Base-by-base conservation (phyloP, 92 coral and sea anemone genomes). In the Porites evermanni region DNA sequence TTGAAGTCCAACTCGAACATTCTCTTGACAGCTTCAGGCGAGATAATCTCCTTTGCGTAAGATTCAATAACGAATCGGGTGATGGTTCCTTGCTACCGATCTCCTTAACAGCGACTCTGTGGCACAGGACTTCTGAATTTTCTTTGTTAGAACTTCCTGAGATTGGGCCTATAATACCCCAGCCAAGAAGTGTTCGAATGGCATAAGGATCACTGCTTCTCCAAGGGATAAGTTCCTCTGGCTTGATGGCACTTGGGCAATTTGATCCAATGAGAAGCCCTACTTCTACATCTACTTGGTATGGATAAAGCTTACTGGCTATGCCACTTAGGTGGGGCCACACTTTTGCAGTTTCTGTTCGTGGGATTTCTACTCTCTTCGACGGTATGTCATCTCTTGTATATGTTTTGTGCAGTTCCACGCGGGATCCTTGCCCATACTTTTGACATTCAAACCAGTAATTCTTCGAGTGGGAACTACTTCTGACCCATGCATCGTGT, bases 1-100 rank as follows among this genome's bases (percentile, higher is more conserved):
- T 74, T 85, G 89, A 85, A 89, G 67, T 84, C 93, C 77, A 58
- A 64, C 77, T 89, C 86, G 79, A 89, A 85, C 93, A 89, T 89
- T 85, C 85, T 89, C 86, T 85, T 85, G 56, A 89, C 77, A 79
- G 89, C 84, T 63, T 18, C 81, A 73, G 93, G 89, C 58, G 80
- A 67, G 79, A 89, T 77, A 74, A 89, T 89, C 71, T 89, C 93
- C 54, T 84, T 89, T 20, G 75, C 87, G 47, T 52, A 71, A n/a
- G 89, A 80, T 67, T 89, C 87, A 61, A 67, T 52, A 72, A 89
- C 89, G 52, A 89, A 89, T 54, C 78, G 72, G 73, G 71, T 20
- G 92, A 72, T 54, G 52, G 67, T 69, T 85, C 84, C 74, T 87
- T 73, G 67, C 67, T 79, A 70, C 89, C 89, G 54, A 84, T 79